phyloP scores from a whole-genome alignment of 2,888 invertebrate species.

The Frankliniella intonsa region DNA sequence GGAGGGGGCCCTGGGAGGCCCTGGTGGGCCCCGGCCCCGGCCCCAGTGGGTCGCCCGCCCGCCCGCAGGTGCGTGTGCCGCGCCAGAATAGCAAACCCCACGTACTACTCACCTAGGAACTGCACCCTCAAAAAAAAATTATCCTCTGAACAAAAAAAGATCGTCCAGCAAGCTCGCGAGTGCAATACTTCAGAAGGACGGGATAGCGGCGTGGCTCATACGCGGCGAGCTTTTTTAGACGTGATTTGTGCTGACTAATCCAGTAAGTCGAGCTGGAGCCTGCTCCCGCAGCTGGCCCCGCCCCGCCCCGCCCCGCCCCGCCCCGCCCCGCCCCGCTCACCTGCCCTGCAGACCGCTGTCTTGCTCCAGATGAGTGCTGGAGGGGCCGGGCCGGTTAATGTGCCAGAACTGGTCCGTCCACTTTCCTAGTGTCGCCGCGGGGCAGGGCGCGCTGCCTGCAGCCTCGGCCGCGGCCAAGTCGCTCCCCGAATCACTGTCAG shows the following conservation, averaged over 20 bases:
- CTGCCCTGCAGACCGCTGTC: too few relatives aligned
- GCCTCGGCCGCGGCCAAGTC: neutral
- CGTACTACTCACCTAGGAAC: neutral
- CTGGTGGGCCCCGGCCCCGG: too few relatives aligned
- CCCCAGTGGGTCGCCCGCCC: neutral
- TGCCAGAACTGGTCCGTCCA: constrained; percentile 4
- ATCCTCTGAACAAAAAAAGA: too few relatives aligned
- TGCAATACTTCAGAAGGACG: too few relatives aligned
- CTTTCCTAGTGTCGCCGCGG: neutral
- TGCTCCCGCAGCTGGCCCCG: neutral
- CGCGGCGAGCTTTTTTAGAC: too few relatives aligned
- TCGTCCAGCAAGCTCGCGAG: too few relatives aligned
- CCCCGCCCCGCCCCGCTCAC: neutral
- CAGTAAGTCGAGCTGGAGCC: too few relatives aligned
- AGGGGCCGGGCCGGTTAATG: neutral
- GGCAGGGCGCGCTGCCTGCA: neutral
- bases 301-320: neutral
- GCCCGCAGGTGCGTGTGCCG: neutral
- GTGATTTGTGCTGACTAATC: too few relatives aligned
- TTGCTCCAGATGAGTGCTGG: neutral
- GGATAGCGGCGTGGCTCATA: too few relatives aligned
- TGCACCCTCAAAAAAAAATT: too few relatives aligned
- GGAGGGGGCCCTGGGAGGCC: too few relatives aligned
- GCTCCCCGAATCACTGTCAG: neutral
- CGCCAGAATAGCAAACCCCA: neutral